A percentile compares a stretch with the other conserved stretches of the same genome.
phyloP scores from a whole-genome alignment of 2,888 invertebrate genomes.

The Eremobia ochroleuca region DNA sequence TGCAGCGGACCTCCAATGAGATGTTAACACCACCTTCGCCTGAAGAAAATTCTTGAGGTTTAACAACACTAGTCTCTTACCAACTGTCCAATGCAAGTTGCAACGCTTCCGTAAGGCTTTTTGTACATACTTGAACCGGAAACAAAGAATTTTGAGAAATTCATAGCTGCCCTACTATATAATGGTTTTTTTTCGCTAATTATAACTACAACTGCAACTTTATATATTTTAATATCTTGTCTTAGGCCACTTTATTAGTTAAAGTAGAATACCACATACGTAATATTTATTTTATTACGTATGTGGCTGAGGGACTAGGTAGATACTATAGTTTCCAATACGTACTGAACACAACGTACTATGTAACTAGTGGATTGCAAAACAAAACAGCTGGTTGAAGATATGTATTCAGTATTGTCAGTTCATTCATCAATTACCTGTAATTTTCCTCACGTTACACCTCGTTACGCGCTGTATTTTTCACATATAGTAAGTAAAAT shows the following conservation, averaged over 20 bases:
- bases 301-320: background rate
- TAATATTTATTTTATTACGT: too few relatives aligned
- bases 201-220: background rate
- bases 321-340: conserved; percentile 6
- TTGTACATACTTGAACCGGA: background rate
- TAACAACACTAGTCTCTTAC: background rate
- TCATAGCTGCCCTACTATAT: background rate
- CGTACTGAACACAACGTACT: background rate
- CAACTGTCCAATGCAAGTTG: conserved; percentile 12
- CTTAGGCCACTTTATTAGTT: background rate
- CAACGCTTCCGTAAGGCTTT: background rate
- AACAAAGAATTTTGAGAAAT: background rate
- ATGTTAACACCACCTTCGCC: conserved; percentile 76
- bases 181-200: background rate
- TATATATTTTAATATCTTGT: background rate
- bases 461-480: background rate
- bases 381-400: background rate
- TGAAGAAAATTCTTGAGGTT: conserved; percentile 40
- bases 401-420: background rate
- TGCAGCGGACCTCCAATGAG: conserved; percentile 84
- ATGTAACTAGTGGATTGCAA: background rate
- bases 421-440: conserved; percentile 27
- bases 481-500: background rate
- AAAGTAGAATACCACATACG: background rate
- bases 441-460: conserved; percentile 9